These are phyloP conservation scores for Blastobasis lacticolella DNA, from an alignment of 2,888 invertebrate genomes.

Conservation along the genomic window DNA sequence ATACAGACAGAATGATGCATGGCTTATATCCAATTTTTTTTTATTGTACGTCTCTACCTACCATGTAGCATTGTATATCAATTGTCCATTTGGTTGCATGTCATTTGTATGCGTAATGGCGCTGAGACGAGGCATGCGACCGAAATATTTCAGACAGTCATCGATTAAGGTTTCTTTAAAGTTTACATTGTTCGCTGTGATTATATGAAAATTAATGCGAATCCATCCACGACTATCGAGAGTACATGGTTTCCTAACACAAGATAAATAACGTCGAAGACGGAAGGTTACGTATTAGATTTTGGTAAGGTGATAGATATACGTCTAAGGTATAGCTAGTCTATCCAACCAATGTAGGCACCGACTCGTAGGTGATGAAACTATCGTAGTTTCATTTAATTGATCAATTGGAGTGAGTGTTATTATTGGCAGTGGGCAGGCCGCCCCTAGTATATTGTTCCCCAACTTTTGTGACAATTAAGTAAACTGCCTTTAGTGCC, in stretches of 20 bases:
- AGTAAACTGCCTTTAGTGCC: neutral
- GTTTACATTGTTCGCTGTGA: conserved; percentile 26
- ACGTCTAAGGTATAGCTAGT: no score
- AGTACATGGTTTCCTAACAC: no score
- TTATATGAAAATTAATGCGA: conserved; percentile 1
- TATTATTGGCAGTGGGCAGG: neutral
- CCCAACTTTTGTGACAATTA: neutral
- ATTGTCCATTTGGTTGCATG: conserved; percentile 3
- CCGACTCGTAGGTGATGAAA: no score
- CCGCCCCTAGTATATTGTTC: neutral
- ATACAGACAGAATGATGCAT: no score
- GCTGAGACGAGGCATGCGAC: conserved; percentile 15
- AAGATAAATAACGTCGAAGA: no score
- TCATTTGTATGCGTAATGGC: conserved; percentile 26
- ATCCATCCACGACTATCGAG: no score
- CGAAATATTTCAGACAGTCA: conserved; percentile 56
- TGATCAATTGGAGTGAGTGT: no score
- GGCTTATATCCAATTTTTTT: no score
- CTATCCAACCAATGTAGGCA: no score
- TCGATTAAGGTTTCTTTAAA: neutral
- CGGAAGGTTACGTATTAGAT: no score
- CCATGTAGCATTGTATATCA: conserved; percentile 4
- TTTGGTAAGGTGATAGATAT: no score
- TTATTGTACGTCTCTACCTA: neutral
- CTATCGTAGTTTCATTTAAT: no score